Base-by-base conservation (phyloP, 2,888 invertebrate genomes). In the Heliconius hortense region DNA sequence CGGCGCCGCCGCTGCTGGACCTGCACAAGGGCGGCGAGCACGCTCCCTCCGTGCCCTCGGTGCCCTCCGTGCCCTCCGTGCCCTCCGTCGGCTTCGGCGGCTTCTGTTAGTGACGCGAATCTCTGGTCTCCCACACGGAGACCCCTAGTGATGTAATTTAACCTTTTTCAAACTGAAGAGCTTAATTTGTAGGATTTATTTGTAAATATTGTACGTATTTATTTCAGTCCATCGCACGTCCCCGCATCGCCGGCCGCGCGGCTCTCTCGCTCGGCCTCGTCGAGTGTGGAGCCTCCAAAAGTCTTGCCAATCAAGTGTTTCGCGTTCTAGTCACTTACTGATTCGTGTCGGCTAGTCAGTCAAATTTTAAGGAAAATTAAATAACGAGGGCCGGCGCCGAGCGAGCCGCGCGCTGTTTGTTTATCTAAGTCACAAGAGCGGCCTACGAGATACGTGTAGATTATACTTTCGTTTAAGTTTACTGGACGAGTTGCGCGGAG, bases 271-370 rank as follows among this genome's bases (percentile, higher is more conserved):
- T 74, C 77, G 76, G 77, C 80, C 78, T 64, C 66, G 43, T 26
- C 39, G 73, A 71, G 73, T 80, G 77, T 78, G 68, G 80, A 63
- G 81, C 80, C 82, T 77, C 79, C 72, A 82, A 83, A 85, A 84
- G 86, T 92, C 92, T 92, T 92, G 93, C 92, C 93, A 92, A 88
- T 87, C 87, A 84, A 86, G 85, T 85, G 89, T 90, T 87, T 89
- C 90, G 89, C 84, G 90, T 90, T 93, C 93, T 93, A 93, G 93
- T 93, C 93, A 93, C 86, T 92, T 87, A 85, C 89, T 88, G 86
- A 89, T 89, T 89, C 88, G 90, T 91, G 90, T 91, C 87, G 93
- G 91, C 93, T 93, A 93, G 93, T 93, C 93, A 93, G 93, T 93
- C 93, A 93, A 89, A 88, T 81, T 81, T 84, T 71, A 75, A 68